These are phyloP conservation scores for Rhea americana DNA, from an alignment of 2,113 vertebrate species.

Conservation along the genomic window DNA sequence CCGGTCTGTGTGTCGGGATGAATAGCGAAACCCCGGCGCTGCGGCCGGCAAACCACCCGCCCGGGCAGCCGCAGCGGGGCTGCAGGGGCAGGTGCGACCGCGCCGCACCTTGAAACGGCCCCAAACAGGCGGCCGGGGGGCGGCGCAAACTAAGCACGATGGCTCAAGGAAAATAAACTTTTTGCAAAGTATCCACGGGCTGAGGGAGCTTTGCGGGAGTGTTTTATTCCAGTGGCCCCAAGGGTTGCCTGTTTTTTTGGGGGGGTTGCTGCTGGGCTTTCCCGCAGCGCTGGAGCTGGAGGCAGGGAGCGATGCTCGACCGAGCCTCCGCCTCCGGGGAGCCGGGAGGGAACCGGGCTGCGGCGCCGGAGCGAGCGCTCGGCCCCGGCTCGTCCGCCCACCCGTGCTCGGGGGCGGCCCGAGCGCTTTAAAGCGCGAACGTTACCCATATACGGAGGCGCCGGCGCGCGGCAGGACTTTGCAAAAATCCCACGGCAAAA, in stretches of 20 bases:
- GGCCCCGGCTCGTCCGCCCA: no score
- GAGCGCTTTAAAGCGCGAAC: rapidly evolving
- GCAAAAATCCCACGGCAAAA: background rate
- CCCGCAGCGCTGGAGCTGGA: background rate
- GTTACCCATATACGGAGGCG: background rate
- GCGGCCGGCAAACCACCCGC: rapidly evolving
- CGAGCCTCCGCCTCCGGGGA: background rate
- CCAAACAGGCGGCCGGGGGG: rapidly evolving
- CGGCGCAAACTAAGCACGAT: rapidly evolving
- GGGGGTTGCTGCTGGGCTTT: background rate
- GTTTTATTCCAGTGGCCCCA: rapidly evolving
- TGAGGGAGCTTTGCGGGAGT: rapidly evolving
- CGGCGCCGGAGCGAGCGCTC: background rate
- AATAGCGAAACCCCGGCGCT: rapidly evolving
- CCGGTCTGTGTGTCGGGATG: rapidly evolving
- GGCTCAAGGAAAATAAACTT: no score
- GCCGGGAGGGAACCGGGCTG: rapidly evolving
- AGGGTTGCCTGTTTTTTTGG: rapidly evolving
- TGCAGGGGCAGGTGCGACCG: background rate
- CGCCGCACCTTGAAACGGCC: rapidly evolving
- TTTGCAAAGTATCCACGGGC: no score
- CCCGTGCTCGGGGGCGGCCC: background rate
- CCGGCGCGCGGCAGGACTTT: background rate
- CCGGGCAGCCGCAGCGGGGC: background rate
- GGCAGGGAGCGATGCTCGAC: background rate